A percentile compares a stretch with the other conserved stretches of the same genome.
Conservation (phyloP, 2,888 invertebrate species). For the Drosophila cracens region DNA sequence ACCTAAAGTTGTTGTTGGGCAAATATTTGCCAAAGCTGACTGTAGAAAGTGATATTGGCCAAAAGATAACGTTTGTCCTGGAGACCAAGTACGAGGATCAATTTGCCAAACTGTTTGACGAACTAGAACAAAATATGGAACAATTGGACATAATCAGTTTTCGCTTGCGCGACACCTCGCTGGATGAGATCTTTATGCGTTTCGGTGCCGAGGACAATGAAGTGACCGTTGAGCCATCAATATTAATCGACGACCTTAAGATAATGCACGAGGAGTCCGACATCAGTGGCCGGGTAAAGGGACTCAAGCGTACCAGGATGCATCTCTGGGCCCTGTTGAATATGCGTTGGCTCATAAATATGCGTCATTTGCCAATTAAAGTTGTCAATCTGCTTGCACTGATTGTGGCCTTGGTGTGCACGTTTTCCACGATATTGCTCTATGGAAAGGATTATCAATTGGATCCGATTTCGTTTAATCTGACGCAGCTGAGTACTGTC, state of each 20-base stretch:
- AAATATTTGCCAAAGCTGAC: conserved; percentile 91
- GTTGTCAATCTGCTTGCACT: conserved; percentile 29
- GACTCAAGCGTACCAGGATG: background rate
- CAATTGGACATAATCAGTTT: conserved; percentile 89
- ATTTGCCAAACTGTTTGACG: conserved; percentile 89
- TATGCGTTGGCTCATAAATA: conserved; percentile 36
- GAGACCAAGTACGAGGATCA: conserved; percentile 90
- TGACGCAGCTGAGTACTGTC: conserved; percentile 40
- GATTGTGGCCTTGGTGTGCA: conserved; percentile 13
- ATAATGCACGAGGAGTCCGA: conserved; percentile 5
- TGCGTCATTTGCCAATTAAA: conserved; percentile 27
- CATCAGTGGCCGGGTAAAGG: background rate
- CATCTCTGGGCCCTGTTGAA: conserved; percentile 37
- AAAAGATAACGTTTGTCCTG: conserved; percentile 91
- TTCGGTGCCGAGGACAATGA: conserved; percentile 62
- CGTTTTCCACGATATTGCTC: conserved; percentile 44
- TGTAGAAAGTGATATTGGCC: conserved; percentile 90
- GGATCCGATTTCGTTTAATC: conserved; percentile 47
- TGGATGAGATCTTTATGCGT: conserved; percentile 94
- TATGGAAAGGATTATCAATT: conserved; percentile 48
- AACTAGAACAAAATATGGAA: conserved; percentile 87
- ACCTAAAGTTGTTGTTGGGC: conserved; percentile 87
- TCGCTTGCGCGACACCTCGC: conserved; percentile 92
- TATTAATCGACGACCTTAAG: conserved; percentile 41
- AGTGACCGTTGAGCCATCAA: conserved; percentile 13